Evolutionary conservation across 2,888 invertebrate genomes (phyloP).

Genomic region (Ochropacha duplaris): DNA sequence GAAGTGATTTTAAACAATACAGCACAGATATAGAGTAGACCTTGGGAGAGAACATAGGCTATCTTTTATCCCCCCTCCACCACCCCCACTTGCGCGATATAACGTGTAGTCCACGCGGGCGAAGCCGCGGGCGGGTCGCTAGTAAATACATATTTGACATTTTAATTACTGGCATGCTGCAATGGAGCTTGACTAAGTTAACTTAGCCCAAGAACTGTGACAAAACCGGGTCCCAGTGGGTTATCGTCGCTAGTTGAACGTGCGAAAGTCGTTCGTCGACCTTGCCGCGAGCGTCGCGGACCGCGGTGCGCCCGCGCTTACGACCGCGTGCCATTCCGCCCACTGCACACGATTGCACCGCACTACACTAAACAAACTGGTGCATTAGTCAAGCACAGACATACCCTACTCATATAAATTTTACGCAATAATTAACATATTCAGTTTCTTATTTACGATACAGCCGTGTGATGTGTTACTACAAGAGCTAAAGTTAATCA

Average conservation of each 20-base stretch:
- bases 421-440: background rate
- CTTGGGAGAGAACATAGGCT: too few species aligned
- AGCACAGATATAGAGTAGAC: too few species aligned
- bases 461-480: background rate
- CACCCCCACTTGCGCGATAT: too few species aligned
- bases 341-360: conserved; percentile 56
- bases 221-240: conserved; percentile 43
- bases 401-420: background rate
- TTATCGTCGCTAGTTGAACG: conserved; percentile 51
- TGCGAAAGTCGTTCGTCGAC: conserved; percentile 82
- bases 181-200: conserved; percentile 27
- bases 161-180: conserved; percentile 17
- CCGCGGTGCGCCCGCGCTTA: conserved; percentile 45
- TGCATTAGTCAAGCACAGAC: background rate
- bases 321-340: conserved; percentile 74
- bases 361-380: conserved; percentile 26
- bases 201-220: conserved; percentile 38
- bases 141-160: conserved; percentile 13
- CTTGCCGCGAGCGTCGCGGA: conserved; percentile 63
- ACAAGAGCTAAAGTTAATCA: background rate
- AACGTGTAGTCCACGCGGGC: too few species aligned
- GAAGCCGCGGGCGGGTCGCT: too few species aligned
- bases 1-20: too few species aligned
- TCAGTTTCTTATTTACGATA: background rate
- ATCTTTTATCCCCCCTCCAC: too few species aligned